Conservation (phyloP, 2,888 invertebrate genomes). For the Amiota communis region DNA sequence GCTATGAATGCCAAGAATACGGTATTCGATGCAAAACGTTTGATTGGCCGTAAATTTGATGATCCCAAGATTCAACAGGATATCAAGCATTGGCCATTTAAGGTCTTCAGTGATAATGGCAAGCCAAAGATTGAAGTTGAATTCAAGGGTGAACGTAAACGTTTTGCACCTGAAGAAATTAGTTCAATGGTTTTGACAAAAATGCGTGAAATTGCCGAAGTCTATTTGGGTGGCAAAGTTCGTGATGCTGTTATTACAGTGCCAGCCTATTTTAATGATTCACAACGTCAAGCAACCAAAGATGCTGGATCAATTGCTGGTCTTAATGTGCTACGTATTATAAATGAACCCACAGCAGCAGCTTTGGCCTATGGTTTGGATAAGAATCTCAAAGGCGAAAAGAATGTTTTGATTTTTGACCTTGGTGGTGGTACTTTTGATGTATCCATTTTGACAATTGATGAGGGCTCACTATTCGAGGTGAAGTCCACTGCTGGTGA, state of each 20-base stretch:
- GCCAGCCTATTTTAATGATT: slow-evolving; percentile 88
- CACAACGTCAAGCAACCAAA: slow-evolving; percentile 89
- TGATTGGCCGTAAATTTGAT: slow-evolving; percentile 87
- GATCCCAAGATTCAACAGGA: slow-evolving; percentile 86
- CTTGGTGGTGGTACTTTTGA: slow-evolving; percentile 93
- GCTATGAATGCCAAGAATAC: slow-evolving; percentile 88
- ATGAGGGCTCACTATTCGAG: slow-evolving; percentile 88
- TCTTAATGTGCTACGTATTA: slow-evolving; percentile 89
- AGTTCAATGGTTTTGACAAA: slow-evolving; percentile 89
- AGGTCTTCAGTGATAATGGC: slow-evolving; percentile 77
- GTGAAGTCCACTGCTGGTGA: slow-evolving; percentile 87
- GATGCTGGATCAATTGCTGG: slow-evolving; percentile 91
- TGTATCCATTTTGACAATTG: slow-evolving; percentile 91
- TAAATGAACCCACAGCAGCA: slow-evolving; percentile 92
- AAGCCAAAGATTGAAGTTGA: slow-evolving; percentile 84
- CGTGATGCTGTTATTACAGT: slow-evolving; percentile 87
- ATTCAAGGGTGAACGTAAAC: slow-evolving; percentile 83
- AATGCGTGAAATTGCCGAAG: slow-evolving; percentile 87
- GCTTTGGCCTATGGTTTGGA: slow-evolving; percentile 89
- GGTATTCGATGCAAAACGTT: slow-evolving; percentile 86
- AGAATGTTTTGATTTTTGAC: slow-evolving; percentile 84
- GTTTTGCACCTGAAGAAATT: slow-evolving; percentile 87
- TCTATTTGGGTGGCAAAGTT: slow-evolving; percentile 82
- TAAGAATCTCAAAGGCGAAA: slow-evolving; percentile 83
- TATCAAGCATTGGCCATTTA: slow-evolving; percentile 90